Percentiles rank a stretch among this genome's conserved stretches.
Conservation (phyloP, 2,888 invertebrate genomes). For the Eristalinus sepulchralis region DNA sequence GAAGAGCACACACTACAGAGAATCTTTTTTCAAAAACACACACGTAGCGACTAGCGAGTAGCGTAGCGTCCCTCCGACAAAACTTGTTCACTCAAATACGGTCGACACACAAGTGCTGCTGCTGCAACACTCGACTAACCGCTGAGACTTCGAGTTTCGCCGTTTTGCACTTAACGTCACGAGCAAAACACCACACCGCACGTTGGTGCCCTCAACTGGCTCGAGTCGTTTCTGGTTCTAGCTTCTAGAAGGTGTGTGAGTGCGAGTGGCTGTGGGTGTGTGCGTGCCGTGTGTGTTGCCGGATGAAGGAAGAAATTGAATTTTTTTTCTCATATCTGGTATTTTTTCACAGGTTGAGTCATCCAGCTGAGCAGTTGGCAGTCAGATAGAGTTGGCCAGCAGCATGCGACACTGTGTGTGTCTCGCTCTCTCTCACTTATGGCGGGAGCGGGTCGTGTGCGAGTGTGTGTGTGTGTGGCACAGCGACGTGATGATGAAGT, state of each 20-base stretch:
- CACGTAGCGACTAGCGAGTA: slow-evolving; percentile 38
- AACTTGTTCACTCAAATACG: slow-evolving; percentile 66
- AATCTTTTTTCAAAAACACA: slow-evolving; percentile 18
- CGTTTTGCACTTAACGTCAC: slow-evolving; percentile 63
- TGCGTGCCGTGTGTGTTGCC: slow-evolving; percentile 59
- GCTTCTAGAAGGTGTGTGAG: slow-evolving; percentile 59
- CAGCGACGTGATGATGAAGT: background rate
- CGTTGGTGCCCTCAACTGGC: slow-evolving; percentile 11
- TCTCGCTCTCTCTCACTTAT: slow-evolving; percentile 35
- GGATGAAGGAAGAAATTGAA: slow-evolving; percentile 67
- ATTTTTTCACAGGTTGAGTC: slow-evolving; percentile 66
- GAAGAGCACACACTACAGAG: slow-evolving; percentile 11
- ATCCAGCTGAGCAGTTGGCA: slow-evolving; percentile 28
- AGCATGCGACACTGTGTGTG: background rate
- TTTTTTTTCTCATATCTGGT: slow-evolving; percentile 51
- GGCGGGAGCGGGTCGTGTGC: background rate
- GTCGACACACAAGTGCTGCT: slow-evolving; percentile 70
- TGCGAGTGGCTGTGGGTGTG: slow-evolving; percentile 33
- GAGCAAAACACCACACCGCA: slow-evolving; percentile 34
- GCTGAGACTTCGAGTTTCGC: slow-evolving; percentile 53
- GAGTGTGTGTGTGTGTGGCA: background rate
- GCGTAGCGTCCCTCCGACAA: slow-evolving; percentile 36
- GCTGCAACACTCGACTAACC: slow-evolving; percentile 46
- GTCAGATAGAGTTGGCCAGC: background rate
- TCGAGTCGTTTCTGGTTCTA: slow-evolving; percentile 52